Conservation (phyloP, 2,888 invertebrate genomes). For the Pterostichus madidus region DNA sequence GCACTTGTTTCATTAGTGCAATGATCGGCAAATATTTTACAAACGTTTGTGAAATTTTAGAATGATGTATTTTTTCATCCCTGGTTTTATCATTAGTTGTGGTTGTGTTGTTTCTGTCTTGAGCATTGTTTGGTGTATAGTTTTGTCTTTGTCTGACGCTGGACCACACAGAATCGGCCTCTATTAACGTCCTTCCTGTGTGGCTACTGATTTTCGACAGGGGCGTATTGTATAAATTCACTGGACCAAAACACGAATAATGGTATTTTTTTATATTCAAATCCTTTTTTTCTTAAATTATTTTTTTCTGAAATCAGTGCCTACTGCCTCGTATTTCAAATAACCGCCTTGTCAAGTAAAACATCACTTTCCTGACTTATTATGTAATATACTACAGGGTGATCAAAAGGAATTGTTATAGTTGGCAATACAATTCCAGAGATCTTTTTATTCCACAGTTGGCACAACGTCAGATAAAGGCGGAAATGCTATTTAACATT, state of each 20-base stretch:
- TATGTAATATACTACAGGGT: too few species aligned
- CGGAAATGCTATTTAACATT: too few species aligned
- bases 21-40: constrained; percentile 43
- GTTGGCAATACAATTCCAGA: too few species aligned
- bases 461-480: too few species aligned
- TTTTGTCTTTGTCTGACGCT: constrained; percentile 26
- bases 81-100: constrained; percentile 24
- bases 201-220: constrained; percentile 59
- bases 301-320: too few species aligned
- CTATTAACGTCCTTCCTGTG: constrained; percentile 58
- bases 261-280: neutral
- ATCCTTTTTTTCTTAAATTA: too few species aligned
- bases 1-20: constrained; percentile 29
- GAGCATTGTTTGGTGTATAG: constrained; percentile 6
- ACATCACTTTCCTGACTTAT: too few species aligned
- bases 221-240: constrained; percentile 11
- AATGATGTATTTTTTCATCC: neutral
- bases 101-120: constrained; percentile 20
- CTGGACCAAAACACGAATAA: neutral
- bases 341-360: too few species aligned
- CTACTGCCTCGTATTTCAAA: too few species aligned
- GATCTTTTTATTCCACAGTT: too few species aligned
- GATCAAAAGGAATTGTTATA: too few species aligned
- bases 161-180: constrained; percentile 58
- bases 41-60: neutral